Percentiles rank a stretch among this genome's conserved stretches.
Evolutionary conservation across 2,888 invertebrate genomes (phyloP).

Genomic region (Tenthredo mesomela): DNA sequence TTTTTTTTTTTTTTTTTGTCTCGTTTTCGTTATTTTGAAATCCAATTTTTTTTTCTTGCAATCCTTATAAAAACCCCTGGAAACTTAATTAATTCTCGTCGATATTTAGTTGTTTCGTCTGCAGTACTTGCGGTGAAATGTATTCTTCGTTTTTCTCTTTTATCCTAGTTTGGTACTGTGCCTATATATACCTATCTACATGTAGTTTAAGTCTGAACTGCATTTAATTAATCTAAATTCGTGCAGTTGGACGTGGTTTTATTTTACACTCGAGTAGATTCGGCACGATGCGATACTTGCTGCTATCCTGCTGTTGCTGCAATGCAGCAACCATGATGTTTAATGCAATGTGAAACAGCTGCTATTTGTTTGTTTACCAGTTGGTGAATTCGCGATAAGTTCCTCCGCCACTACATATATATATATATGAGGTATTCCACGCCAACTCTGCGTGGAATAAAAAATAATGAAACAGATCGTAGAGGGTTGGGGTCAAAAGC

Average conservation of each 20-base stretch:
- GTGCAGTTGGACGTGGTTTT: background rate
- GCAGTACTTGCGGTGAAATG: background rate
- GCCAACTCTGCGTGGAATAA: too few species aligned
- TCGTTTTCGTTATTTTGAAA: background rate
- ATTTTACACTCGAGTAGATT: constrained; percentile 9
- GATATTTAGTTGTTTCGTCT: background rate
- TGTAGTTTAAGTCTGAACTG: background rate
- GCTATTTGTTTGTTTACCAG: constrained; percentile 7
- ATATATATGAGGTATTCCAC: too few species aligned
- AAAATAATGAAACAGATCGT: too few species aligned
- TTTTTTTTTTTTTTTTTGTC: background rate
- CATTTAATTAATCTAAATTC: constrained; percentile 30
- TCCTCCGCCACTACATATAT: background rate
- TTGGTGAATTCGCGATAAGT: background rate
- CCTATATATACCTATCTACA: background rate
- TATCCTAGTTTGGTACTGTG: background rate
- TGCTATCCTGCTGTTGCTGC: background rate
- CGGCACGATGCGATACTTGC: constrained; percentile 9
- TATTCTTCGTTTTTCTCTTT: background rate
- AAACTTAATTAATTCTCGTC: background rate
- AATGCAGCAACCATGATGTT: background rate
- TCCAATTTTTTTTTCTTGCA: background rate
- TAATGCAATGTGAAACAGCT: constrained; percentile 27
- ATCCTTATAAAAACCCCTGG: background rate
- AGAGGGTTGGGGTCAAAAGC: too few species aligned